Base-by-base conservation (phyloP, 1,140 invertebrate species). In the Phymastichus coffea region DNA sequence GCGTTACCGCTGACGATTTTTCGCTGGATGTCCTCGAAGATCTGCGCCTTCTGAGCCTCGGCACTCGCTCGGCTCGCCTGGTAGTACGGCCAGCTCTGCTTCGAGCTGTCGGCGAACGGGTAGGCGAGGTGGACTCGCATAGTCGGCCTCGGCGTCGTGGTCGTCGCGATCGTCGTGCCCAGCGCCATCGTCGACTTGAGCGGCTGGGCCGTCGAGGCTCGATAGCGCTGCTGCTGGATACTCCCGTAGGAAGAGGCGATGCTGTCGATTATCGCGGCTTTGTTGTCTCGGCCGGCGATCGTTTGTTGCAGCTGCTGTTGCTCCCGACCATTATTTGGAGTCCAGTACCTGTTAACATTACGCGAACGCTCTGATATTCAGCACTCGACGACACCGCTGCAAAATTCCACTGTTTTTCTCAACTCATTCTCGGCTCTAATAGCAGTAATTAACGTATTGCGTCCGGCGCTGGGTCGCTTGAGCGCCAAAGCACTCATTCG, bases 211-310 rank as follows among this genome's bases (percentile, higher is more conserved):
- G 33, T 1, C 61, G 53, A 0, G 69, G 69, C 33, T 67, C 65
- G 3, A 73, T 76, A 48, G 68, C 71, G 28, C 69, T 67, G 82
- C 79, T 82, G 72, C 35, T 76, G 66, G n/a, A 69, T 41, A 41
- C 17, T 56, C n/a, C 73, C 70, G 71, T 88, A 88, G 8, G 85
- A 84, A 4, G 86, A 82, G 1, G 86, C 88, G 51, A 91, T 88
- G 70, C 86, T 89, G 72, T 89, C 85, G 64, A 88, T 76, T 49
- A 91, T 83, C 14, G 87, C 87, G 26, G 87, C 84, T 68, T 89
- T 87, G 70, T 89, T 86, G 65, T 88, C 88, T 4, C 55, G 51
- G 0, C 62, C 66, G 7, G 60, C 15, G n/a, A 65, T 69, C 17
- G 72, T 71, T 26, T 71, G 58, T 14, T 52, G 15, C 25, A 19